Evolutionary conservation across 2,113 vertebrate species (phyloP), one percentile per base, ranked within the genome.

Genomic region (Rhinoptilus africanus): DNA sequence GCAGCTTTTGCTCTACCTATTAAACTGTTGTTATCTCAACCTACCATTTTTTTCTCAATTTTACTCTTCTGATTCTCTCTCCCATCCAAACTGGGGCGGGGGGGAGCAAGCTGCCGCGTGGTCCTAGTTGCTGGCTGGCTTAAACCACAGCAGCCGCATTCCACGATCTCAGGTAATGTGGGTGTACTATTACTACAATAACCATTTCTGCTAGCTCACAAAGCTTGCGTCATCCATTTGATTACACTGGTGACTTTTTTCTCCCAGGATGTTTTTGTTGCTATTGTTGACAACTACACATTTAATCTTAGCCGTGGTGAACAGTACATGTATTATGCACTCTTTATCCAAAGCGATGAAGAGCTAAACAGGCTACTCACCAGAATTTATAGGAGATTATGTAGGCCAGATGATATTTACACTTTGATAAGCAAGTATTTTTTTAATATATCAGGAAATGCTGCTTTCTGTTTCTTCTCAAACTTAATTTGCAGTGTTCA

Each of bases 151-250:
- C 27, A 28, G 20, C 9, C 34, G 6, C 13, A 11, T n/a, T 57
- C 17, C n/a, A 1, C 2, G 2, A 18, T 45, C 27, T 56, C 0
- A 0, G 28, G 24, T 56, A 21, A 27, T 0, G 0, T 8, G n/a
- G 27, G 27, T 1, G 1, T 32, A 7, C 3, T 48, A 4, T 19
- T 78, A 30, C 54, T 24, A 37, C 8, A 20, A n/a, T 56, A 64
- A 19, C 26, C 20, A 13, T 2, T 37, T 26, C 23, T 48, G 27
- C 71, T 16, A 12, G 28, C 27, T 72, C 20, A 3, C 32, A 45
- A 39, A 51, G 47, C 20, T 20, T 17, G 3, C 10, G 10, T 27
- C 28, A 9, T 7, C 32, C 47, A 12, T 30, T 45, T 50, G 9
- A 20, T 66, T 13, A 18, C 34, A 6, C 14, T 20, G 11, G 19